These are phyloP conservation scores for Bujurquina vittata DNA, from an alignment of 2,113 vertebrate genomes.

Conservation along the genomic window DNA sequence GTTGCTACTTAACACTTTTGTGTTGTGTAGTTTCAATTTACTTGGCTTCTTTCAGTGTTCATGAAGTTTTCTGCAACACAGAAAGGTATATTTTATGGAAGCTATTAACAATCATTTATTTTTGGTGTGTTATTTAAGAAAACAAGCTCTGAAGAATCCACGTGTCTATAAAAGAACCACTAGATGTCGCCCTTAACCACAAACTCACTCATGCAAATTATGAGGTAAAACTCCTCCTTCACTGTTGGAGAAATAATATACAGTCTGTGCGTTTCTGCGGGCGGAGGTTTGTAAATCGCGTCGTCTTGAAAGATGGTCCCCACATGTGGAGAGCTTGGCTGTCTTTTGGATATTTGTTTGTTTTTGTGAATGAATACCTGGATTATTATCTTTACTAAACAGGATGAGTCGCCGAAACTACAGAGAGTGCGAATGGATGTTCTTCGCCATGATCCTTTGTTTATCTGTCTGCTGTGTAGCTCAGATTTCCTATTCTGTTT, in stretches of 20 bases:
- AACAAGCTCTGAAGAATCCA: background rate
- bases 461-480: constrained; percentile 32
- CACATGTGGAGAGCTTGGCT: background rate
- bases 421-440: constrained; percentile 11
- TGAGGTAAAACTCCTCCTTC: constrained; percentile 44
- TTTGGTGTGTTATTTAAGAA: background rate
- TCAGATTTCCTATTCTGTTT: constrained; percentile 68
- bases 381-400: background rate
- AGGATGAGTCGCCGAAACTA: constrained; percentile 21
- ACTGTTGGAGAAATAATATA: background rate
- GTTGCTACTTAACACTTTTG: background rate
- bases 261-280: background rate
- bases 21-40: background rate
- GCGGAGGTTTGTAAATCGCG: background rate
- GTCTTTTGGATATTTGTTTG: background rate
- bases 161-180: constrained; percentile 1
- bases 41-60: background rate
- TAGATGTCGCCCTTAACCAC: constrained; percentile 65
- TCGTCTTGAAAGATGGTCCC: background rate
- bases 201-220: background rate
- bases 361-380: background rate
- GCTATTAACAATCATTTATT: background rate
- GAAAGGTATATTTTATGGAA: background rate
- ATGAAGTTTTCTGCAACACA: background rate
- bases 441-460: constrained; percentile 60